Percentiles rank a stretch among this genome's conserved stretches.
Conservation (phyloP, 2,113 vertebrate genomes). For the Myxocyprinus asiaticus region DNA sequence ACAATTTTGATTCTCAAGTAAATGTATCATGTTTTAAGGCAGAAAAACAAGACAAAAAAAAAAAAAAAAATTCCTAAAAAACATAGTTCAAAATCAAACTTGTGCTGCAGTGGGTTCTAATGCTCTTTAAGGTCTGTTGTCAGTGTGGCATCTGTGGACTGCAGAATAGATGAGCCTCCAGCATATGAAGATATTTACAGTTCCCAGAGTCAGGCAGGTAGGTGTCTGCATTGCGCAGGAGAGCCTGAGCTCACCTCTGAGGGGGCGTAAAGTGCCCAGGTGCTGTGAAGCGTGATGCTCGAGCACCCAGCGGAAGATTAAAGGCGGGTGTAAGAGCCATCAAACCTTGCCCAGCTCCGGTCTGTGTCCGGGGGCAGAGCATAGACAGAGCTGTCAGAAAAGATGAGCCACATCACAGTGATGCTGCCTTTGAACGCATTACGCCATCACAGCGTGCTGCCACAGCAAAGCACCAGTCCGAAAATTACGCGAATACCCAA, state of each 20-base stretch:
- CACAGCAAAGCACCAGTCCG: slow-evolving; percentile 26
- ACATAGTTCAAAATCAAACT: no score
- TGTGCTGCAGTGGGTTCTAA: not conserved
- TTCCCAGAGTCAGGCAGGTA: not conserved
- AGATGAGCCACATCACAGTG: slow-evolving; percentile 53
- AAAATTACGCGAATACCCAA: no score
- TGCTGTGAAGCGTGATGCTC: slow-evolving; percentile 66
- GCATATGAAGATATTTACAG: not conserved
- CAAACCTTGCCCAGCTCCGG: slow-evolving; percentile 63
- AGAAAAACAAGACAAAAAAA: not conserved
- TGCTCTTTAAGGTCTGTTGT: not conserved
- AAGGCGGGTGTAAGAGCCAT: slow-evolving; percentile 64
- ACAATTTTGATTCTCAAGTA: no score
- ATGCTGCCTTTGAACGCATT: slow-evolving; percentile 34
- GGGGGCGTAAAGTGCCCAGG: slow-evolving; percentile 61
- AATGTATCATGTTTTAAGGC: no score
- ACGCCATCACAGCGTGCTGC: not conserved
- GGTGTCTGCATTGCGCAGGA: not conserved
- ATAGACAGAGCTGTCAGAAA: slow-evolving; percentile 50
- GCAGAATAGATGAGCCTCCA: not conserved
- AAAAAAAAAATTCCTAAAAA: no score
- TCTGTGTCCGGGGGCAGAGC: slow-evolving; percentile 49
- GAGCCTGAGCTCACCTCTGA: slow-evolving; percentile 18
- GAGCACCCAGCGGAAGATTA: slow-evolving; percentile 71
- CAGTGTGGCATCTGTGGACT: not conserved